Evolutionary conservation across 2,888 invertebrate genomes (phyloP), one percentile per base, ranked within the genome.

Genomic region (Anticlea derivata): DNA sequence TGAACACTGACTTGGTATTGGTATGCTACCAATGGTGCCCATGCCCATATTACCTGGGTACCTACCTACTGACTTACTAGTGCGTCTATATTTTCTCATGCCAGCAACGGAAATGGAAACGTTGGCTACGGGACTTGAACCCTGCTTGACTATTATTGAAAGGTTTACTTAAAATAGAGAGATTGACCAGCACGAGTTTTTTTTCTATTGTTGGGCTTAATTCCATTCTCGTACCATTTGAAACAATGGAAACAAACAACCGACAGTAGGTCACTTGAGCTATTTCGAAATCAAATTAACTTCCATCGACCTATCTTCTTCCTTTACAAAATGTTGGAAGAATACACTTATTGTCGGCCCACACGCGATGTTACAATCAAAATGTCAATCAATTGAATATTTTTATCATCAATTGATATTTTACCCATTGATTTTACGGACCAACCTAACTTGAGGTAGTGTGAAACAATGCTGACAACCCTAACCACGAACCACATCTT

Each of bases 191-290:
- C n/a, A n/a, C n/a, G n/a, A n/a, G n/a, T n/a, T n/a, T n/a, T n/a
- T n/a, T n/a, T n/a, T n/a, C n/a, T n/a, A n/a, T n/a, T n/a, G n/a
- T n/a, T n/a, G n/a, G n/a, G n/a, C n/a, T n/a, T n/a, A n/a, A n/a
- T n/a, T n/a, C n/a, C n/a, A 6, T 13, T 7, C 38, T 31, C 31
- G 27, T 50, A 8, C 2, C 50, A 30, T 7, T 3, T 6, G 5
- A 1, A 41, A 59, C 54, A 62, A 53, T 54, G 66, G 55, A 65
- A 55, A 52, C 61, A 1, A n/a, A 17, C 34, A n/a, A 6, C 10
- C 33, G 34, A 11, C 43, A 66, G 61, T 71, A 65, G 72, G 71
- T 73, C 72, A 71, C 63, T 61, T 31, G 59, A 58, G 45, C 50
- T 51, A 61, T 64, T 66, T 56, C 61, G 52, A 58, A 61, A 60